Evolutionary conservation across 2,888 invertebrate species (phyloP).

Genomic region (Escarpia spicata): DNA sequence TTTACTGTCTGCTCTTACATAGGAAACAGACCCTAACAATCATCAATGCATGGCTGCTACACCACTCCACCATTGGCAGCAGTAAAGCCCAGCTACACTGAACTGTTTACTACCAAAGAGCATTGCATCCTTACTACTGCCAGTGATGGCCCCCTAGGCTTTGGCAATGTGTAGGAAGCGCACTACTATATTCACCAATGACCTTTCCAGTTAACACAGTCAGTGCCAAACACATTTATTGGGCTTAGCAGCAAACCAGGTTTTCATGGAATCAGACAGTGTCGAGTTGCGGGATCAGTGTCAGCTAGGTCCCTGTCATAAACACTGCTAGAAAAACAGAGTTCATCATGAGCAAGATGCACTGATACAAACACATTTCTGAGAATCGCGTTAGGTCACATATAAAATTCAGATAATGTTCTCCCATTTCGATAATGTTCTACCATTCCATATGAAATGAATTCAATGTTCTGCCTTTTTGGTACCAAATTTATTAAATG

Average conservation of each 20-base stretch:
- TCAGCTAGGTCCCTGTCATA: not conserved
- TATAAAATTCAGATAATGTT: not conserved
- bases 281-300: not conserved
- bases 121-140: not conserved
- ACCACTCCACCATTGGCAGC: not conserved
- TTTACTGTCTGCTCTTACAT: not conserved
- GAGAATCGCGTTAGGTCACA: not conserved
- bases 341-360: not conserved
- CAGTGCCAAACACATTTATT: not conserved
- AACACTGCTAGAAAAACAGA: not conserved
- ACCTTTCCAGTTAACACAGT: not conserved
- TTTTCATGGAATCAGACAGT: not conserved
- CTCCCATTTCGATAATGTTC: too few relatives aligned
- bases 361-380: not conserved
- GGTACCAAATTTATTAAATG: too few relatives aligned
- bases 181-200: not conserved
- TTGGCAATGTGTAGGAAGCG: not conserved
- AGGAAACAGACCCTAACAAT: not conserved
- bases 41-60: not conserved
- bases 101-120: not conserved
- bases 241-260: not conserved
- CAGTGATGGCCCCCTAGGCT: not conserved
- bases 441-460: too few relatives aligned
- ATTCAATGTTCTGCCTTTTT: too few relatives aligned
- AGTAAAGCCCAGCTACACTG: not conserved